phyloP scores from a whole-genome alignment of 2,113 vertebrate species.

The Rhadina sibilatrix region DNA sequence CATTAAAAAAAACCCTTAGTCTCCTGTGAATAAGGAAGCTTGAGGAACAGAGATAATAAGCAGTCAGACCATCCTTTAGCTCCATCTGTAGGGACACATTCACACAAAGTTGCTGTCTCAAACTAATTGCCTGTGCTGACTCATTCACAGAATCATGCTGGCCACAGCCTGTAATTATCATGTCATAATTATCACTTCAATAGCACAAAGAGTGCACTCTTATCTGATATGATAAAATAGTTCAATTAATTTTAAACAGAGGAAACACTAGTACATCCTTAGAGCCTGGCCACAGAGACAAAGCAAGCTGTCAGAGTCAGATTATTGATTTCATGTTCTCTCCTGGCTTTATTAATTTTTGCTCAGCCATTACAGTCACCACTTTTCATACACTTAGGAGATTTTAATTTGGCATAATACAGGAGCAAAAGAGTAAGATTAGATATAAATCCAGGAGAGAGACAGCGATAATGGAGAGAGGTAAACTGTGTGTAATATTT shows the following conservation, averaged over 20 bases:
- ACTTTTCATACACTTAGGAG: constrained; percentile 36
- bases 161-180: constrained; percentile 59
- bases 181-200: constrained; percentile 68
- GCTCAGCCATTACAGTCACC: constrained; percentile 7
- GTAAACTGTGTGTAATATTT: background rate
- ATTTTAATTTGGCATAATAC: constrained; percentile 5
- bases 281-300: constrained; percentile 49
- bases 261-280: constrained; percentile 42
- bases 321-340: constrained; percentile 59
- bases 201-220: constrained; percentile 45
- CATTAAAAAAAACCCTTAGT: background rate
- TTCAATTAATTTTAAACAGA: constrained; percentile 70
- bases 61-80: background rate
- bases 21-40: background rate
- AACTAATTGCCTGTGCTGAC: constrained; percentile 58
- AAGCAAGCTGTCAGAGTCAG: constrained; percentile 54
- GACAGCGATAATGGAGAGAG: background rate
- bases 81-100: background rate
- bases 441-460: background rate
- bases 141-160: constrained; percentile 43
- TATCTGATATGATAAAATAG: constrained; percentile 69
- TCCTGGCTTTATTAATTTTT: constrained; percentile 61
- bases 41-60: background rate
- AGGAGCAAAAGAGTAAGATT: background rate
- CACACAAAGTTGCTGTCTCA: constrained; percentile 13